Percentiles rank a stretch among this genome's conserved stretches.
These are phyloP conservation scores for Imbricaverruca yamaguchii DNA, from an alignment of 2,888 invertebrate genomes.

Conservation along the genomic window DNA sequence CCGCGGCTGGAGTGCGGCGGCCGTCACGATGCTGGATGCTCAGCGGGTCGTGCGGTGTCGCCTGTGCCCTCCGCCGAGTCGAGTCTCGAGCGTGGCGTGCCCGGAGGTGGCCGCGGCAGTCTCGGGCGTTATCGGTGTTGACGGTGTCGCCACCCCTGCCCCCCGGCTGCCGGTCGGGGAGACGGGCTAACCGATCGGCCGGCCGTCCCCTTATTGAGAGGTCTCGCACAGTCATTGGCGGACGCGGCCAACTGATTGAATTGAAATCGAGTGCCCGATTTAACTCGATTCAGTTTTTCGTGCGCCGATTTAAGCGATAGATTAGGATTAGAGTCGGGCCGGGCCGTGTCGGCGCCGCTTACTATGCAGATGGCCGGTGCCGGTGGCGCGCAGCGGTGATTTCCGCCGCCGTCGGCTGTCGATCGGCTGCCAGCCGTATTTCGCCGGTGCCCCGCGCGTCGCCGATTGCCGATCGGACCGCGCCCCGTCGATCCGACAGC, in stretches of 20 bases:
- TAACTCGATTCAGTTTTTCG: conserved; percentile 7
- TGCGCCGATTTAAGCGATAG: conserved; percentile 11
- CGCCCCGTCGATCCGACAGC: background rate
- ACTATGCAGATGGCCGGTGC: background rate
- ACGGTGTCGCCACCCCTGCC: no score
- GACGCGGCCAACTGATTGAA: background rate
- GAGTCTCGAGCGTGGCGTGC: no score
- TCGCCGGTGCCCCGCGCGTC: background rate
- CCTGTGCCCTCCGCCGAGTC: no score
- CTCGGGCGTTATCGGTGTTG: no score
- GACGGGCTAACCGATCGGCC: no score
- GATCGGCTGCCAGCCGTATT: background rate
- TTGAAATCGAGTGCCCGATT: conserved; percentile 1
- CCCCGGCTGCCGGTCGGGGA: no score
- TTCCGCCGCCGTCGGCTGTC: background rate
- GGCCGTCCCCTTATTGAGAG: no score
- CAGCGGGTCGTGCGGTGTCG: no score
- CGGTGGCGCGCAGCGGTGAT: background rate
- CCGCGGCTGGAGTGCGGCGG: no score
- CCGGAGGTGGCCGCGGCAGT: no score
- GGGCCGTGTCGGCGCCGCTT: background rate
- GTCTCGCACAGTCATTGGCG: background rate
- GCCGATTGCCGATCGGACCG: background rate
- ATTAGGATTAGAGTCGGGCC: background rate
- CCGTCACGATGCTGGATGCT: no score